These are phyloP conservation scores for Hippoglossus stenolepis DNA, from an alignment of 2,113 vertebrate species.

Conservation along the genomic window DNA sequence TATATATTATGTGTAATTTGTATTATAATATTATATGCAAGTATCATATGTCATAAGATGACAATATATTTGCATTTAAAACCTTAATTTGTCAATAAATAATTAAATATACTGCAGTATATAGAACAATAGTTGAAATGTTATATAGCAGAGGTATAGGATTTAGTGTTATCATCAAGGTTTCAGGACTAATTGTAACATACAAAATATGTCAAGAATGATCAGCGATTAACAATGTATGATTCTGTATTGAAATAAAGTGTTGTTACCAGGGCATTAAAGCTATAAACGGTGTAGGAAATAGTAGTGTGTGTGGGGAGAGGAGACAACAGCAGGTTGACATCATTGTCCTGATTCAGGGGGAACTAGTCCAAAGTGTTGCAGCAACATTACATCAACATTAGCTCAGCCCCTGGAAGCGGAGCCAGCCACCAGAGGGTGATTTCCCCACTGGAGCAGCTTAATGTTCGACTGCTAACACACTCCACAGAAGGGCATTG, in stretches of 20 bases:
- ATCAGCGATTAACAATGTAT: neutral
- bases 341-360: slow-evolving; percentile 17
- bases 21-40: neutral
- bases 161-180: neutral
- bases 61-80: neutral
- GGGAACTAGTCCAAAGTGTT: slow-evolving; percentile 47
- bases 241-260: neutral
- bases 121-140: neutral
- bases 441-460: slow-evolving; percentile 61
- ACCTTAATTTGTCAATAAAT: neutral
- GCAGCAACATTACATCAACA: slow-evolving; percentile 72
- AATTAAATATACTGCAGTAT: neutral
- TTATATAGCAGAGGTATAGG: neutral
- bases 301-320: neutral
- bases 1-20: no score
- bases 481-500: slow-evolving; percentile 62
- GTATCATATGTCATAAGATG: neutral
- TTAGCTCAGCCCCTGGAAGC: slow-evolving; percentile 55
- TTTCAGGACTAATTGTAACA: neutral
- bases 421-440: slow-evolving; percentile 62
- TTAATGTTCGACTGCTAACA: slow-evolving; percentile 51
- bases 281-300: neutral
- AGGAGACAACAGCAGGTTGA: slow-evolving; percentile 17
- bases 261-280: neutral
- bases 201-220: neutral